These are phyloP conservation scores for Cryptocephalus primarius DNA, from an alignment of 2,888 invertebrate species.

Conservation along the genomic window DNA sequence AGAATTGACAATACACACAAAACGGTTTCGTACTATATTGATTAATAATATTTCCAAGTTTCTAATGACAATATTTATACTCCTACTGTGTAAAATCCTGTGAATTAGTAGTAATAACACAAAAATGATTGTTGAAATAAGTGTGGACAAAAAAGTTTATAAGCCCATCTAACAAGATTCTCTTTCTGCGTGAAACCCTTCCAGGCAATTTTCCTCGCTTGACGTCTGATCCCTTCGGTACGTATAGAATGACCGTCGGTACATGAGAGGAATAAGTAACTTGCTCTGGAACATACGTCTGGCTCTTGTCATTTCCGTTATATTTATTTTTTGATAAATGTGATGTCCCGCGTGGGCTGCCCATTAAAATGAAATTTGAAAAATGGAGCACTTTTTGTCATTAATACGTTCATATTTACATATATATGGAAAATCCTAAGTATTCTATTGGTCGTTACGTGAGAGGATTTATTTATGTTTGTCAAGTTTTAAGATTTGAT, in stretches of 20 bases:
- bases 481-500: no score
- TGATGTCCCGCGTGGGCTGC: constrained; percentile 2
- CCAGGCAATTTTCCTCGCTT: constrained; percentile 31
- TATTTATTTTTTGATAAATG: constrained; percentile 22
- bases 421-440: constrained; percentile 1
- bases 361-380: constrained; percentile 6
- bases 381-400: background rate
- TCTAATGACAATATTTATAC: no score
- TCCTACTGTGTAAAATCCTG: no score
- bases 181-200: constrained; percentile 9
- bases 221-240: constrained; percentile 34
- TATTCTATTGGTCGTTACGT: no score
- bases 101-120: no score
- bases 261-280: constrained; percentile 37
- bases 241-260: constrained; percentile 38
- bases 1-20: no score
- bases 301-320: constrained; percentile 19
- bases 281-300: constrained; percentile 20
- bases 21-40: no score
- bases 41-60: no score
- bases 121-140: background rate
- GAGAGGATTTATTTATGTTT: no score
- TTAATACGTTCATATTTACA: background rate
- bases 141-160: background rate
- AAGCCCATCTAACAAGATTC: background rate